Evolutionary conservation across 2,888 invertebrate species (phyloP), one percentile per base, ranked within the genome.

Genomic region (Acrobasis suavella): DNA sequence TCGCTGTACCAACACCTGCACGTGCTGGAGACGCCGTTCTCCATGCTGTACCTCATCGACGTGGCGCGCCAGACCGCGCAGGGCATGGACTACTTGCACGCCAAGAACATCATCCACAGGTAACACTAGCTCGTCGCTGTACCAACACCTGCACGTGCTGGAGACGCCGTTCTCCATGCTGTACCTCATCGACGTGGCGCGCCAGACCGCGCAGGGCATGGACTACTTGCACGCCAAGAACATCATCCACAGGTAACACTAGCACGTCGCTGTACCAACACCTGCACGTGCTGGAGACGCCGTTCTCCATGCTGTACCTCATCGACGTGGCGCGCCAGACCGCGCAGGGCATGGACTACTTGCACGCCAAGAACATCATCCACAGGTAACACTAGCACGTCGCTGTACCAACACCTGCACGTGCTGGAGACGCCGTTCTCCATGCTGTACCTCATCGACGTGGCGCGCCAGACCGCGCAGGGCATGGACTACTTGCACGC

Each of bases 401-500:
- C 98, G 79, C 94, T 99, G 62, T 99, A 99, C 88, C 98, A 98
- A 88, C 99, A 99, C 90, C 94, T 99, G 75, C 99, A 99, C 86
- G 98, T 99, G 64, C 95, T 96, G 73, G 99, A 99, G 91, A 97
- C 97, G 22, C 97, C 97, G 83, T 98, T 99, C 89, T 96, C 97
- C 74, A 94, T 98, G 84, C 94, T 97, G 66, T 96, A 97, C 72
- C 93, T 99, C 70, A 97, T 99, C 72, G 99, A 99, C 87, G 98
- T 99, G 77, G 97, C 97, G 56, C 93, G 98, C 46, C 99, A 99
- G 92, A 98, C 98, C 15, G 98, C 99, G 55, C 99, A 99, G 92
- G 99, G 99, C 77, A 99, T 99, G 99, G 99, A 99, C 89, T 99
- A 99, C 85, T 93, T 99, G 69, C 99, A 99, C 90, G 99, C 99